Percentiles rank a stretch among this genome's conserved stretches.
phyloP scores from a whole-genome alignment of 2,888 invertebrate genomes.

The Drosophila kanekoi region DNA sequence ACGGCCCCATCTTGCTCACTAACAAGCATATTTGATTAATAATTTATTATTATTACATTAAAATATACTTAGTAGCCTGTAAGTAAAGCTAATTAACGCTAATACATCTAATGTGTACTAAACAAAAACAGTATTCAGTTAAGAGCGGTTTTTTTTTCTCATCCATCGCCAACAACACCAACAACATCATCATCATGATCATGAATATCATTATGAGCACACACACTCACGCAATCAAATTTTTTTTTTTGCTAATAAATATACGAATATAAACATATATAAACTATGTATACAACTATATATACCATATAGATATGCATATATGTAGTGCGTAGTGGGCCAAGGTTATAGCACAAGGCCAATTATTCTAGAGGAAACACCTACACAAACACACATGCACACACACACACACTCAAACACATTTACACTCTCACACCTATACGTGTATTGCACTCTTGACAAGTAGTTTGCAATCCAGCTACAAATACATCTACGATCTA shows the following conservation, averaged over 20 bases:
- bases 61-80: conserved; percentile 76
- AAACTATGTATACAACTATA: conserved; percentile 41
- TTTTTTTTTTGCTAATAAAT: conserved; percentile 58
- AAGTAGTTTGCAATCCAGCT: conserved; percentile 9
- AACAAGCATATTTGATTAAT: conserved; percentile 78
- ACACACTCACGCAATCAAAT: not conserved
- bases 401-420: conserved; percentile 2
- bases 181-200: conserved; percentile 6
- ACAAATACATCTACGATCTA: conserved; percentile 31
- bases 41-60: conserved; percentile 79
- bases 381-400: conserved; percentile 13
- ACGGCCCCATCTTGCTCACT: conserved; percentile 66
- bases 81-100: conserved; percentile 71
- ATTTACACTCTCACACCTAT: not conserved
- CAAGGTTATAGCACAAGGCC: conserved; percentile 38
- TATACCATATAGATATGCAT: conserved; percentile 34
- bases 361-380: conserved; percentile 26
- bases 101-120: conserved; percentile 77
- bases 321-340: conserved; percentile 46
- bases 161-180: conserved; percentile 18
- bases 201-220: conserved; percentile 17
- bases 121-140: conserved; percentile 75
- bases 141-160: conserved; percentile 57
- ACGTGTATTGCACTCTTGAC: conserved; percentile 9
- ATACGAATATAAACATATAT: conserved; percentile 36